Conservation (phyloP, 64 coral and sea anemone species). For the Acropora tenuis region DNA sequence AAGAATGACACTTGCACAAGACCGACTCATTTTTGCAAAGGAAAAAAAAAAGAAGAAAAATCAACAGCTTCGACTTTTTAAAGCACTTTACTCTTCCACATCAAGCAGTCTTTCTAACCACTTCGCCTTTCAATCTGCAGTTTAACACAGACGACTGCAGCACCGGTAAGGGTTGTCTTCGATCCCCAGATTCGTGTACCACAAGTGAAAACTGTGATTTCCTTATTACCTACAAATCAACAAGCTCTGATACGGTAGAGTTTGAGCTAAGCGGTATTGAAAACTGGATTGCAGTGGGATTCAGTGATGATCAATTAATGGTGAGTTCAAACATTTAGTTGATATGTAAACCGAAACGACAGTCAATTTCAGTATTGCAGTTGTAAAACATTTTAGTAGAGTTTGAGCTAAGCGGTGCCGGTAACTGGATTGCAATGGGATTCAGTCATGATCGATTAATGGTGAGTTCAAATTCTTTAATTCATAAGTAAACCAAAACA, state of each 20-base stretch:
- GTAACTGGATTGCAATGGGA: slow-evolving; percentile 4
- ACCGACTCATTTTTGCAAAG: too few species aligned
- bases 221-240: slow-evolving; percentile 56
- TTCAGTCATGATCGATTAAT: not conserved
- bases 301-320: slow-evolving; percentile 33
- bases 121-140: not conserved
- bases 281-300: slow-evolving; percentile 57
- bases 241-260: not conserved
- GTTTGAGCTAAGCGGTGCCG: slow-evolving; percentile 15
- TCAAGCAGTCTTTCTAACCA: too few species aligned
- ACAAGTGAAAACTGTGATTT: slow-evolving; percentile 35
- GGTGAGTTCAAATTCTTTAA: not conserved
- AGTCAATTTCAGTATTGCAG: too few species aligned
- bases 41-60: too few species aligned
- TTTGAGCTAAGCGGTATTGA: slow-evolving; percentile 66
- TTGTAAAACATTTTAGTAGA: too few species aligned
- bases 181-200: slow-evolving; percentile 11
- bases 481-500: not conserved
- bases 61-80: too few species aligned
- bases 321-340: slow-evolving; percentile 4
- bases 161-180: slow-evolving; percentile 36
- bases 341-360: not conserved
- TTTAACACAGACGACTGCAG: not conserved
- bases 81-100: not conserved
- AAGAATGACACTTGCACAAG: too few species aligned